Conservation (phyloP, 2,113 vertebrate genomes). For the Accipiter virgatus region DNA sequence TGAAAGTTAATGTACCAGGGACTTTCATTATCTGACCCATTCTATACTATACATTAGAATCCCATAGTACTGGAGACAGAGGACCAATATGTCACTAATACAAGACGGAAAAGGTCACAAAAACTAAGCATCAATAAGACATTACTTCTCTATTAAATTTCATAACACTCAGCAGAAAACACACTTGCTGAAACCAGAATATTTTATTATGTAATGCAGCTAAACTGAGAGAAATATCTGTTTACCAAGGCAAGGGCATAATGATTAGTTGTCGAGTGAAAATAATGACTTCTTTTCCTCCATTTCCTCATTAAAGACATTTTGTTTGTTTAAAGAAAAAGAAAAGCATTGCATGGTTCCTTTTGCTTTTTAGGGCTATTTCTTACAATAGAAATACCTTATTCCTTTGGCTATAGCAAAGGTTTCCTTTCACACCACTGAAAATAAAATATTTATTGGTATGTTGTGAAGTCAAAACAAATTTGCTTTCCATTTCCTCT, state of each 20-base stretch:
- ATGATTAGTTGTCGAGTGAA: constrained; percentile 49
- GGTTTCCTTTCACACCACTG: background rate
- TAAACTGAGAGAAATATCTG: constrained; percentile 43
- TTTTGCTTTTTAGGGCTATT: background rate
- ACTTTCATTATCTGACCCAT: constrained; percentile 86
- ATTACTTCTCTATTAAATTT: constrained; percentile 77
- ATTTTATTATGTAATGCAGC: constrained; percentile 55
- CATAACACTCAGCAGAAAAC: constrained; percentile 74
- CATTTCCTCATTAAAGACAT: constrained; percentile 28
- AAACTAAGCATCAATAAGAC: constrained; percentile 79
- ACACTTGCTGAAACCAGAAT: constrained; percentile 48
- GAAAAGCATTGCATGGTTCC: background rate
- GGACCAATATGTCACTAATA: constrained; percentile 81
- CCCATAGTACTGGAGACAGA: constrained; percentile 72
- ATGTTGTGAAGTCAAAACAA: constrained; percentile 19
- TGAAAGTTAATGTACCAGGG: constrained; percentile 85
- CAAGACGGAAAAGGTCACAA: constrained; percentile 79
- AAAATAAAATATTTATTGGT: constrained; percentile 20
- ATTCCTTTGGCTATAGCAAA: background rate
- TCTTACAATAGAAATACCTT: background rate
- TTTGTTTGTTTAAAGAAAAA: constrained; percentile 6
- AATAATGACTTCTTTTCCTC: background rate
- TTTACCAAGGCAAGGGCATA: constrained; percentile 45
- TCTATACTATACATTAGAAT: constrained; percentile 78
- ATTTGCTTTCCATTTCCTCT: constrained; percentile 16